Percentiles rank a stretch among this genome's conserved stretches.
Conservation (phyloP, 2,888 invertebrate species). For the Zootermopsis nevadensis region DNA sequence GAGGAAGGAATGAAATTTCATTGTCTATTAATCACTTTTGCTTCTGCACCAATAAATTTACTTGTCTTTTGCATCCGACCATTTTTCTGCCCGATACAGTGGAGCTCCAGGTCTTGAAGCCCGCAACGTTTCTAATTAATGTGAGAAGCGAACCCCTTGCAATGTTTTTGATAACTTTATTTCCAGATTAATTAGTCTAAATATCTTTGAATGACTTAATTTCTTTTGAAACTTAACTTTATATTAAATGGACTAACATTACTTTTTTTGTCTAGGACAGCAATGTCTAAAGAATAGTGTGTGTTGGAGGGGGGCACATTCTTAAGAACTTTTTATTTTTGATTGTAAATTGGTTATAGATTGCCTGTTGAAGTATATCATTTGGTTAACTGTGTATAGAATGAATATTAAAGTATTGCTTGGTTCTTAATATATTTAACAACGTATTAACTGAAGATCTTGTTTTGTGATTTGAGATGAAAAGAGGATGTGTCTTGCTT, state of each 20-base stretch:
- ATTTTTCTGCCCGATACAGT: not conserved
- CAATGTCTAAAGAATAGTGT: too few species aligned
- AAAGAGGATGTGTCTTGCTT: too few species aligned
- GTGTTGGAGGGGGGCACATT: too few species aligned
- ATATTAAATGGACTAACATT: not conserved
- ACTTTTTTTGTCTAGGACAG: too few species aligned
- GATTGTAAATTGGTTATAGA: too few species aligned
- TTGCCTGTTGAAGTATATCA: too few species aligned
- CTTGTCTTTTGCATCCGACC: not conserved
- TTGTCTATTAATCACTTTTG: not conserved
- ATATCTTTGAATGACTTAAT: not conserved
- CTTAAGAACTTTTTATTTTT: too few species aligned
- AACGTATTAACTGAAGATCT: too few species aligned
- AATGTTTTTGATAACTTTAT: not conserved
- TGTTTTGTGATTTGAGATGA: too few species aligned
- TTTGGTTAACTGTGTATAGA: too few species aligned
- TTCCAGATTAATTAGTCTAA: conserved; percentile 3
- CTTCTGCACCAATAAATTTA: conserved; percentile 11
- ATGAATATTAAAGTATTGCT: too few species aligned
- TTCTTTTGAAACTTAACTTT: not conserved
- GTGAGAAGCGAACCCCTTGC: not conserved
- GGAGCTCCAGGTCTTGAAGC: not conserved
- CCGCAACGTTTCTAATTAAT: not conserved
- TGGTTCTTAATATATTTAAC: too few species aligned
- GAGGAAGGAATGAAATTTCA: not conserved